phyloP scores from a whole-genome alignment of 2,888 invertebrate species.

The Sinelater perroti region DNA sequence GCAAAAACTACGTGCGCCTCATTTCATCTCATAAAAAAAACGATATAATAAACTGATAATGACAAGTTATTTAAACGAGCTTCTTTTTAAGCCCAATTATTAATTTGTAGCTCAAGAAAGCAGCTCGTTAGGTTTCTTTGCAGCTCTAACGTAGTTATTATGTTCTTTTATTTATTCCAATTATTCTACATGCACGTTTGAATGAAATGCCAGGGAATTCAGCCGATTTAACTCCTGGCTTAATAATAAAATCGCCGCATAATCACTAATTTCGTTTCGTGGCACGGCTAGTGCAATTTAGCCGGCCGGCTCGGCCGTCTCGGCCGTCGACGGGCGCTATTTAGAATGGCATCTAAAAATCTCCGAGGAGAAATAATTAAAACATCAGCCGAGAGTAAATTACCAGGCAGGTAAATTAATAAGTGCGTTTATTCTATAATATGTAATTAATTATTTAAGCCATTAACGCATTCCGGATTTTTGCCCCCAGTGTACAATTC shows the following conservation, averaged over 20 bases:
- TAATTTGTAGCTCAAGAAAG: too few relatives aligned
- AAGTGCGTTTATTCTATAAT: slow-evolving; percentile 24
- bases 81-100: too few relatives aligned
- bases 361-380: slow-evolving; percentile 18
- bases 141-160: too few relatives aligned
- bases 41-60: too few relatives aligned
- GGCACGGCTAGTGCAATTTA: background rate
- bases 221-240: background rate
- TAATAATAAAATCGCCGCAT: slow-evolving; percentile 17
- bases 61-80: too few relatives aligned
- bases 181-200: too few relatives aligned
- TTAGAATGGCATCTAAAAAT: slow-evolving; percentile 17
- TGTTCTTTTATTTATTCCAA: too few relatives aligned
- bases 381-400: slow-evolving; percentile 18
- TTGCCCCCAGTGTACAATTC: slow-evolving; percentile 48
- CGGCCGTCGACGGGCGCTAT: slow-evolving; percentile 1
- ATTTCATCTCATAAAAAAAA: too few relatives aligned
- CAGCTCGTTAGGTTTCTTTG: too few relatives aligned
- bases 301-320: background rate
- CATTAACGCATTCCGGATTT: slow-evolving; percentile 31
- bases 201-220: background rate
- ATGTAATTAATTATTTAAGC: slow-evolving; percentile 31
- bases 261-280: slow-evolving; percentile 16
- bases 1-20: too few relatives aligned
- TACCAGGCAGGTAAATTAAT: slow-evolving; percentile 18